Conservation (phyloP, 2,113 vertebrate genomes). For the Dicentrarchus labrax region DNA sequence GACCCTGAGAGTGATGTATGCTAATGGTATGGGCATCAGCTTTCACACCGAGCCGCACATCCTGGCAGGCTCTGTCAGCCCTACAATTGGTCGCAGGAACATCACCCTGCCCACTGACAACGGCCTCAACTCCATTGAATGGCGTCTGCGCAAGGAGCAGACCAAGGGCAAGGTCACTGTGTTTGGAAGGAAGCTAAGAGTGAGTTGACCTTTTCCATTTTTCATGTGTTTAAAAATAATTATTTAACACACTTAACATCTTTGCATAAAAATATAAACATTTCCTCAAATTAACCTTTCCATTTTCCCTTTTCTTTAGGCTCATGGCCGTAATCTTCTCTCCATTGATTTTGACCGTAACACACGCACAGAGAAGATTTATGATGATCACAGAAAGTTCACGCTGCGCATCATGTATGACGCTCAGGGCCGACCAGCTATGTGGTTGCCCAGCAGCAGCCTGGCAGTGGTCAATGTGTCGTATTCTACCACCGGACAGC, state of each 20-base stretch:
- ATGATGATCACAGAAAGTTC: constrained; percentile 98
- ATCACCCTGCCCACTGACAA: constrained; percentile 98
- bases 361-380: constrained; percentile 98
- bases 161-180: constrained; percentile 98
- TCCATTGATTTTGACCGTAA: constrained; percentile 99
- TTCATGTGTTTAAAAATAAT: not conserved
- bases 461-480: constrained; percentile 97
- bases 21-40: constrained; percentile 99
- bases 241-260: not conserved
- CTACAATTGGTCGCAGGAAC: constrained; percentile 97
- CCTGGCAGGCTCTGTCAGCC: constrained; percentile 95
- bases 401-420: constrained; percentile 97
- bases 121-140: constrained; percentile 98
- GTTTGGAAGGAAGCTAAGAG: constrained; percentile 98
- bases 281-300: not conserved
- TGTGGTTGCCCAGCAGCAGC: constrained; percentile 98
- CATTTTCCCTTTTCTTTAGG: constrained; percentile 78
- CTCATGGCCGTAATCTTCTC: constrained; percentile 95
- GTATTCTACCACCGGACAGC: constrained; percentile 92
- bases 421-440: constrained; percentile 93
- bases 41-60: constrained; percentile 99
- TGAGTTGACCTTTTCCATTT: constrained; percentile 78
- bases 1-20: constrained; percentile 97
- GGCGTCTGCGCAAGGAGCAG: constrained; percentile 97
- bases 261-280: not conserved